These are phyloP conservation scores for Andricus grossulariae DNA, from an alignment of 1,140 invertebrate species.

Conservation along the genomic window DNA sequence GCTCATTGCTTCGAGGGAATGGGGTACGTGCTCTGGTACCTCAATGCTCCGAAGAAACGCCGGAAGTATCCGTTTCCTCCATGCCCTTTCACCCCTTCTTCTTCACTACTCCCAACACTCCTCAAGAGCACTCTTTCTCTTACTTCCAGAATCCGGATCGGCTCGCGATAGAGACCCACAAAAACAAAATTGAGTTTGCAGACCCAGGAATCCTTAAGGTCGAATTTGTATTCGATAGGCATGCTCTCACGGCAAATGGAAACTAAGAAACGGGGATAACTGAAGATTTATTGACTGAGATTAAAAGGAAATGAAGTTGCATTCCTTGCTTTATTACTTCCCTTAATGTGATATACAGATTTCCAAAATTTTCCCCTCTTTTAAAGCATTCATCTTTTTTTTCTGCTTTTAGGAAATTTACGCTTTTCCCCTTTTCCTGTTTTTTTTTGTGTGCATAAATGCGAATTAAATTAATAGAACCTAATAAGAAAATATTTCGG, in stretches of 20 bases:
- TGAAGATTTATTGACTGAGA: no score
- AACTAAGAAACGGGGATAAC: background rate
- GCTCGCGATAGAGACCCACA: slow-evolving; percentile 3
- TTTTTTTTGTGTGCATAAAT: no score
- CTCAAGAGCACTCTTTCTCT: slow-evolving; percentile 13
- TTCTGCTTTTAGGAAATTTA: no score
- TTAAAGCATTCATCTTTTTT: no score
- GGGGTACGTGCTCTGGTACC: slow-evolving; percentile 44
- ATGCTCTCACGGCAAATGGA: background rate
- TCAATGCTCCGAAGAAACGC: slow-evolving; percentile 35
- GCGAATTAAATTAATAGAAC: no score
- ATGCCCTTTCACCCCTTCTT: background rate
- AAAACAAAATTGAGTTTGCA: slow-evolving; percentile 43
- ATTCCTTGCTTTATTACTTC: no score
- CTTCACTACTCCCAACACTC: background rate
- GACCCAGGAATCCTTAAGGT: background rate
- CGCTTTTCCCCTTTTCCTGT: no score
- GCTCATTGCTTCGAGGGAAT: slow-evolving; percentile 44
- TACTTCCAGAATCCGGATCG: background rate
- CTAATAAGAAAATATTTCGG: no score
- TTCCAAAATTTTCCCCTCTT: no score
- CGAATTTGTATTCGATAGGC: slow-evolving; percentile 34
- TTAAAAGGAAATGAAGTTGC: no score
- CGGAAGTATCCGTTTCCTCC: slow-evolving; percentile 32
- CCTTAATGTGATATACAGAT: no score